Evolutionary conservation across 2,888 invertebrate genomes (phyloP), one percentile per base, ranked within the genome.

Genomic region (Tholera decimalis): DNA sequence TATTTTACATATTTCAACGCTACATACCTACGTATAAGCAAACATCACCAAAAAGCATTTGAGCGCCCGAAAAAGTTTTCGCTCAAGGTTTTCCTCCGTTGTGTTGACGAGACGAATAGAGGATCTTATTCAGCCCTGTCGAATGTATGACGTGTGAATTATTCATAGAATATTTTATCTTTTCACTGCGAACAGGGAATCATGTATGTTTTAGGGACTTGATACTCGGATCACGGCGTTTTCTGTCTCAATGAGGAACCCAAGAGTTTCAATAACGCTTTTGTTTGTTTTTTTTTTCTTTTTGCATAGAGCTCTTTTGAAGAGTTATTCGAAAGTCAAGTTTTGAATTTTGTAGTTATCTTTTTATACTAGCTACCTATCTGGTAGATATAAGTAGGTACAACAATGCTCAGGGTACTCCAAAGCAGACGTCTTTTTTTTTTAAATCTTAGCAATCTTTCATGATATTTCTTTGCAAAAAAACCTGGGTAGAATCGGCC

Each of bases 111-210:
- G 75, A 63, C 75, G 84, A 86, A 85, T 85, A 86, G 83, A 83
- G 77, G 80, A 84, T 89, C 88, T 87, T 86, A 89, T 92, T 89
- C 91, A 83, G 86, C 82, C 83, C 85, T 84, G 88, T 86, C 89
- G 85, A 90, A 73, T 86, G 89, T 89, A 89, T 92, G 89, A 90
- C 88, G 83, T 73, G 85, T 93, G 93, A 92, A 93, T 93, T 91
- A 93, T 93, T 93, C 93, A 92, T 92, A 85, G 92, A 92, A 92
- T 93, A 93, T 93, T 90, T 93, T 92, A 91, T 89, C 89, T 87
- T 82, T 67, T 76, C 83, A 84, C 83, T 88, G 85, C 79, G 83
- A 88, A 89, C 87, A 89, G 85, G 83, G 80, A 87, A 89, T 85
- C 87, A 85, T 88, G 90, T 91, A 89, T 89, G 89, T 91, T 90